Conservation (phyloP, 2,797 vertebrate species). For the Bovichtus variegatus region DNA sequence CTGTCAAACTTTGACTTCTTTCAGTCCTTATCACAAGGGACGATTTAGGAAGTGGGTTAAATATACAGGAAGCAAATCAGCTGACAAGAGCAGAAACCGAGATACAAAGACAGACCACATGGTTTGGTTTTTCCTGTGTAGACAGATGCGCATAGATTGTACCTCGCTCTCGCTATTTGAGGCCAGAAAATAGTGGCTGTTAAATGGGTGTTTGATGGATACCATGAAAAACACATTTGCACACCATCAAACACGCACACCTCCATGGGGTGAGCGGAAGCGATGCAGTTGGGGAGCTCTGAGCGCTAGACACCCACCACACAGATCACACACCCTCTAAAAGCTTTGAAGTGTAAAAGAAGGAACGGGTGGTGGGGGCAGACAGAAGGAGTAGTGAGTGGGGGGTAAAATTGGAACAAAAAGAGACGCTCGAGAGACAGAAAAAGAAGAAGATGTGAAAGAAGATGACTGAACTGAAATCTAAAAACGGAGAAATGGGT, state of each 20-base stretch:
- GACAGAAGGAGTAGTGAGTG: constrained; percentile 31
- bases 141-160: constrained; percentile 18
- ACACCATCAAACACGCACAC: constrained; percentile 61
- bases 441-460: constrained; percentile 47
- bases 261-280: constrained; percentile 51
- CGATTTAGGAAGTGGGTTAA: constrained; percentile 44
- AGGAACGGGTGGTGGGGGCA: constrained; percentile 27
- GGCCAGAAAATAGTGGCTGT: constrained; percentile 28
- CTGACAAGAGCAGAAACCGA: constrained; percentile 62
- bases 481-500: constrained; percentile 29
- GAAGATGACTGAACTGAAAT: constrained; percentile 35
- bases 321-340: constrained; percentile 69
- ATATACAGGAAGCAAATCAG: constrained; percentile 60
- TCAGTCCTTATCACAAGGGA: constrained; percentile 28
- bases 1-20: background rate
- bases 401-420: constrained; percentile 38
- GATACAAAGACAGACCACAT: constrained; percentile 32
- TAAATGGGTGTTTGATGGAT: constrained; percentile 42
- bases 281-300: constrained; percentile 32
- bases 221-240: constrained; percentile 52
- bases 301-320: constrained; percentile 65
- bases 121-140: constrained; percentile 34
- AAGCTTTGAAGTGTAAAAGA: constrained; percentile 70
- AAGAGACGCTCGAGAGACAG: constrained; percentile 28
- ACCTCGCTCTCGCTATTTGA: constrained; percentile 17